phyloP scores from a whole-genome alignment of 2,888 invertebrate species.

The Lepidocyrtoides sp. region DNA sequence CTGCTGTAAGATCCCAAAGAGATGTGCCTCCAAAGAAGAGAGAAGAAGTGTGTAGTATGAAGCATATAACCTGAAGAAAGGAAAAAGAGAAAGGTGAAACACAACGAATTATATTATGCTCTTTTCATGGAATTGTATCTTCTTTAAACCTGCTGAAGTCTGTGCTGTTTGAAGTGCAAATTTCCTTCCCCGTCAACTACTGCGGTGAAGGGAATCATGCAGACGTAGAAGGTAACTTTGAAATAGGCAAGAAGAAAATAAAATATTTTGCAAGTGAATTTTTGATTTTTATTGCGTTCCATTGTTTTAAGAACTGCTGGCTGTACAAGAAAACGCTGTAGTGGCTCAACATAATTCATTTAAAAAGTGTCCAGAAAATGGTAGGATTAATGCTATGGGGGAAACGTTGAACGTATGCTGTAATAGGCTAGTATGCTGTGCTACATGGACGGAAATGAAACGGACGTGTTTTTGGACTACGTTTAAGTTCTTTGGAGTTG shows the following conservation, averaged over 20 bases:
- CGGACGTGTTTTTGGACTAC: too few species aligned
- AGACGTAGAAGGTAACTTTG: conserved; percentile 31
- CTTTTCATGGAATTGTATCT: background rate
- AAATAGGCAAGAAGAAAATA: conserved; percentile 28
- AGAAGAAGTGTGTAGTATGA: background rate
- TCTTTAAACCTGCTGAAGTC: conserved; percentile 24
- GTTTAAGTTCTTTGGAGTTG: too few species aligned
- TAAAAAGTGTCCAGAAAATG: background rate
- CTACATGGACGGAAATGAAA: too few species aligned
- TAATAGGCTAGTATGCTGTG: too few species aligned
- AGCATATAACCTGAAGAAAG: conserved; percentile 7
- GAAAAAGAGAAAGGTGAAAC: background rate
- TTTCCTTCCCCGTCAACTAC: background rate
- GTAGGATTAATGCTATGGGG: too few species aligned
- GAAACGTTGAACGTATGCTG: too few species aligned
- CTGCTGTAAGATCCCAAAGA: background rate
- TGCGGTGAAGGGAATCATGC: conserved; percentile 15
- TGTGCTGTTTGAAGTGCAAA: conserved; percentile 16
- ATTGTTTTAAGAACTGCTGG: background rate
- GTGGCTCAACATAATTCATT: background rate
- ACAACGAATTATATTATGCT: background rate
- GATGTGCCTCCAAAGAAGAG: background rate
- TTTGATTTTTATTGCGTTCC: background rate
- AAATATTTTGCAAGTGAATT: conserved; percentile 42
- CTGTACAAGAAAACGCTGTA: background rate